These are phyloP conservation scores for Meloidogyne exigua DNA, from an alignment of 1,140 invertebrate genomes.

Conservation along the genomic window DNA sequence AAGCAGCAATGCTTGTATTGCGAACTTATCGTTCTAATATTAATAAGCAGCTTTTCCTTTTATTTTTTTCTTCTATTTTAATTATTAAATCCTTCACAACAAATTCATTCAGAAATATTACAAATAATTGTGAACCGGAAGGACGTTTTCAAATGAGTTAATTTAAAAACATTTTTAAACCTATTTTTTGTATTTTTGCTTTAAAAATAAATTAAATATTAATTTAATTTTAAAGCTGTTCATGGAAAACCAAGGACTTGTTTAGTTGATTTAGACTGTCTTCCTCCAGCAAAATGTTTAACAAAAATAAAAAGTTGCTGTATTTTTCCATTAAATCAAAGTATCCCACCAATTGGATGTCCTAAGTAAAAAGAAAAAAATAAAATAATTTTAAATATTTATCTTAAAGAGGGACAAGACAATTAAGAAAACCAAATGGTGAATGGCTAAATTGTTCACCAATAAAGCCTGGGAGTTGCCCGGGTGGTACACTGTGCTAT, in stretches of 20 bases:
- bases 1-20: not conserved
- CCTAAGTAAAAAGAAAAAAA: slow-evolving; percentile 45
- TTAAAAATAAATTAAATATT: not conserved
- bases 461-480: slow-evolving; percentile 34
- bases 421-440: slow-evolving; percentile 7
- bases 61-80: not conserved
- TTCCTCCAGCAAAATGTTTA: slow-evolving; percentile 46
- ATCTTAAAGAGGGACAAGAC: slow-evolving; percentile 24
- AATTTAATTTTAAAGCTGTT: not conserved
- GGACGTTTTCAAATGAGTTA: slow-evolving; percentile 4
- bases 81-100: not conserved
- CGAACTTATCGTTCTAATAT: not conserved
- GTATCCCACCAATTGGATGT: slow-evolving; percentile 51
- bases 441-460: slow-evolving; percentile 36
- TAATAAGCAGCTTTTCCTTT: not conserved
- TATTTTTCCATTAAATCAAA: slow-evolving; percentile 43
- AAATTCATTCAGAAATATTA: not conserved
- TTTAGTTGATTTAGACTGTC: slow-evolving; percentile 35
- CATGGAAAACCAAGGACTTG: not conserved
- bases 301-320: slow-evolving; percentile 36
- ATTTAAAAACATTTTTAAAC: not conserved
- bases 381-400: not conserved
- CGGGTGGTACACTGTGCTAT: slow-evolving; percentile 37
- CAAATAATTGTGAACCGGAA: not conserved
- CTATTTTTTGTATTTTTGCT: not conserved